phyloP scores from a whole-genome alignment of 2,888 invertebrate genomes.

The Amphipyra berbera region DNA sequence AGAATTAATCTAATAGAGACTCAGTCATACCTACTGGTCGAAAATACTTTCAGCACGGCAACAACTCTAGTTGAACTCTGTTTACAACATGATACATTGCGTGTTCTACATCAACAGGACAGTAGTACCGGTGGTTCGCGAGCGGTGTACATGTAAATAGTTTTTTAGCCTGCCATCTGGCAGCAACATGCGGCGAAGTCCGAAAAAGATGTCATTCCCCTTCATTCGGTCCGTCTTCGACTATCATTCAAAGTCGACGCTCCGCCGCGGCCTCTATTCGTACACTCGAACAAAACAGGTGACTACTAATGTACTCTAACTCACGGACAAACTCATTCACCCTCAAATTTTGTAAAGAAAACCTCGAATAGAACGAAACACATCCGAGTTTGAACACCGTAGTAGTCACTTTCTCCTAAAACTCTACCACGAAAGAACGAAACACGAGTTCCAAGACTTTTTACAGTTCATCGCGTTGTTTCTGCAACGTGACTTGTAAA shows the following conservation, averaged over 20 bases:
- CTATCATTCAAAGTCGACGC: conserved; percentile 71
- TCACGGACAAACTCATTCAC: conserved; percentile 14
- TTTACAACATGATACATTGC: conserved; percentile 55
- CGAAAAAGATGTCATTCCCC: conserved; percentile 76
- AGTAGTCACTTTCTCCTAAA: conserved; percentile 24
- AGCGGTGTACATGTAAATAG: conserved; percentile 58
- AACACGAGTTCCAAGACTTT: conserved; percentile 41
- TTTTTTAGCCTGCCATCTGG: conserved; percentile 66
- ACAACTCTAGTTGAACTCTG: conserved; percentile 29
- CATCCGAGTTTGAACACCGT: conserved; percentile 13
- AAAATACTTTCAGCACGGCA: conserved; percentile 46
- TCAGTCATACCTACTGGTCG: conserved; percentile 27
- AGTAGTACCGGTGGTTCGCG: conserved; percentile 20
- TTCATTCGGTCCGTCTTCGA: conserved; percentile 64
- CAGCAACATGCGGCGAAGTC: conserved; percentile 65
- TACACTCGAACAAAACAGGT: conserved; percentile 62
- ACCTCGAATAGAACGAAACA: conserved; percentile 4
- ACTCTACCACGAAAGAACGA: conserved; percentile 30
- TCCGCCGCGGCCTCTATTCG: conserved; percentile 62
- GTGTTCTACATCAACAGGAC: conserved; percentile 31
- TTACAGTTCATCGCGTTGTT: conserved; percentile 51
- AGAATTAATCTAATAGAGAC: conserved; percentile 49
- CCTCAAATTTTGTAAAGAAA: neutral
- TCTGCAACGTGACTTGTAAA: conserved; percentile 42
- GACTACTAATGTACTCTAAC: conserved; percentile 52